Conservation (phyloP, 37 sponge, comb jelly and placozoan genomes). For the Corticium candelabrum region DNA sequence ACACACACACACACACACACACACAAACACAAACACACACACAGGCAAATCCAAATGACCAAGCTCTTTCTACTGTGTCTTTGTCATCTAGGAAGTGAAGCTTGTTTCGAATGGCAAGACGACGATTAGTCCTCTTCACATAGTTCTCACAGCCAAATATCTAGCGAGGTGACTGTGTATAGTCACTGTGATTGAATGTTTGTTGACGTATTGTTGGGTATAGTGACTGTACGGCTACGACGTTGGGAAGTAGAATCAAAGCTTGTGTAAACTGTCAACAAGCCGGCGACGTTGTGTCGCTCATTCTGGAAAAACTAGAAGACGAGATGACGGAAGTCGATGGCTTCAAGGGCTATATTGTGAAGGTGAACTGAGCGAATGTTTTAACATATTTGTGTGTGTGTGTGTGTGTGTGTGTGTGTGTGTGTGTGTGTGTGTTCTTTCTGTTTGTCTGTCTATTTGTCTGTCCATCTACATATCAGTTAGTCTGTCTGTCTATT, state of each 20-base stretch:
- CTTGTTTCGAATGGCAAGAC: neutral
- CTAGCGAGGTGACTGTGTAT: no score
- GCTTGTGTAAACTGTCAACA: neutral
- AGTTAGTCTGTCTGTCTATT: no score
- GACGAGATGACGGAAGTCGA: neutral
- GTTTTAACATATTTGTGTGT: neutral
- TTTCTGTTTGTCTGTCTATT: no score
- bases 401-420: no score
- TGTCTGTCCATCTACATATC: no score
- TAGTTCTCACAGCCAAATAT: neutral
- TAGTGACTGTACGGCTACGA: neutral
- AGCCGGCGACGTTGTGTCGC: neutral
- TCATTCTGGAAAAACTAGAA: neutral
- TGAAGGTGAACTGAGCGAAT: neutral
- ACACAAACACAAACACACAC: no score
- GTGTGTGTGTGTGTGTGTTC: no score
- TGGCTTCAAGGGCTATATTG: neutral
- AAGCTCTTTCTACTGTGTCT: no score
- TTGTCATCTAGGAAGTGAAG: neutral
- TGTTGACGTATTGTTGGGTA: no score
- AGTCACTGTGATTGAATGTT: no score
- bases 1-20: no score
- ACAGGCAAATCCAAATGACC: no score
- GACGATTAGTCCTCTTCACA: neutral
- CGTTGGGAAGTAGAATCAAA: neutral